These are phyloP conservation scores for Neopelma chrysocephalum DNA, from an alignment of 2,797 vertebrate genomes.

Conservation along the genomic window DNA sequence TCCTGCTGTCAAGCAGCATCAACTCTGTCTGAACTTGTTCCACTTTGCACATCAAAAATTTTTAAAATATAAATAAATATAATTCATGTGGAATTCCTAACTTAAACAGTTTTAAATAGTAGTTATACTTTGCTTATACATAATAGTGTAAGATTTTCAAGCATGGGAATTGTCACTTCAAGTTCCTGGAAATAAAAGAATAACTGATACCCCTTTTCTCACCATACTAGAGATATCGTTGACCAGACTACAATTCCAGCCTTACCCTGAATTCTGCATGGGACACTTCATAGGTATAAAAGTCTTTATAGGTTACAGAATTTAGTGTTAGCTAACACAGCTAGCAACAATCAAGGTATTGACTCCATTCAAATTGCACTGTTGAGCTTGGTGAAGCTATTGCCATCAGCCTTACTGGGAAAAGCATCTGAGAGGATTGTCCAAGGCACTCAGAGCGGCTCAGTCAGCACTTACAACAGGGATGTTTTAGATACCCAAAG, in stretches of 20 bases:
- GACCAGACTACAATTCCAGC: not conserved
- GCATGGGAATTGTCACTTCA: not conserved
- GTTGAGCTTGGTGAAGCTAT: not conserved
- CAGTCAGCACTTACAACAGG: not conserved
- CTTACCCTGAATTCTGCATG: not conserved
- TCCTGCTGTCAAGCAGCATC: not conserved
- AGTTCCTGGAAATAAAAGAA: not conserved
- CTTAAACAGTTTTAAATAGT: not conserved
- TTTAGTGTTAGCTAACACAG: not conserved
- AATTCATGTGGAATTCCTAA: not conserved
- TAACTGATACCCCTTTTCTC: not conserved
- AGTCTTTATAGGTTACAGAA: not conserved
- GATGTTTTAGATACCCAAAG: not conserved
- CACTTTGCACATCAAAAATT: not conserved
- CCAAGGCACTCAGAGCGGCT: not conserved
- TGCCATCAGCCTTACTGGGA: not conserved
- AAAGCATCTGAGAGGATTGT: not conserved
- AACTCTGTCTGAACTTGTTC: not conserved
- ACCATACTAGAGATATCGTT: not conserved
- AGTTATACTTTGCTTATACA: not conserved
- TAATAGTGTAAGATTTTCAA: not conserved
- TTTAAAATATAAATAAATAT: not conserved
- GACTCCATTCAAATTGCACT: not conserved
- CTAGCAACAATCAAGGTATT: not conserved
- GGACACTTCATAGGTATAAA: not conserved